A percentile compares a stretch with the other conserved stretches of the same genome.
Evolutionary conservation across 2,888 invertebrate genomes (phyloP).

Genomic region (Temnothorax ravouxi): DNA sequence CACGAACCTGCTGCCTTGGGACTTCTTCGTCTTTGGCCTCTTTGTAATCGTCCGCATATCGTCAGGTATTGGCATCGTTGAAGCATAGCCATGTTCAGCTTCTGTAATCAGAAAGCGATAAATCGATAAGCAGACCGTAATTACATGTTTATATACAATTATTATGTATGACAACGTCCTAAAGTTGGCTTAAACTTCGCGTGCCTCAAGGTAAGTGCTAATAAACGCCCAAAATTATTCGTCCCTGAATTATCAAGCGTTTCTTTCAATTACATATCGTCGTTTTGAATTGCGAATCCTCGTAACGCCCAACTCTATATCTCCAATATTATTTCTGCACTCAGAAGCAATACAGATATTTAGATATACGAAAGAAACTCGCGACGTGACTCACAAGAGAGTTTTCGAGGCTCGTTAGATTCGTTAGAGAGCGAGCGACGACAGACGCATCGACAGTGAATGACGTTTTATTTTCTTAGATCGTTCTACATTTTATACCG

Average conservation of each 20-base stretch:
- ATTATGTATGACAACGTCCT: background rate
- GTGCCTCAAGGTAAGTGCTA: background rate
- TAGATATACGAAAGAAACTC: constrained; percentile 52
- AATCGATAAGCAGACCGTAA: constrained; percentile 56
- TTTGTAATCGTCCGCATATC: constrained; percentile 91
- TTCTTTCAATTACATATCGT: background rate
- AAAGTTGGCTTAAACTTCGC: background rate
- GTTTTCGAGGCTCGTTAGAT: constrained; percentile 64
- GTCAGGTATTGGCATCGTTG: constrained; percentile 93
- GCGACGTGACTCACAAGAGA: constrained; percentile 57
- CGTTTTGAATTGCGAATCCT: background rate
- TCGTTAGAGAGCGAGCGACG: constrained; percentile 58
- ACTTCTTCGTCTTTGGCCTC: constrained; percentile 94
- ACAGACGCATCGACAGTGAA: constrained; percentile 60
- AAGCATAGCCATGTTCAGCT: constrained; percentile 96
- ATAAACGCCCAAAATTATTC: background rate
- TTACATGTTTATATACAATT: constrained; percentile 40
- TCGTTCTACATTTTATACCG: background rate
- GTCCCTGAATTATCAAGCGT: background rate
- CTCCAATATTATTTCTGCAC: background rate
- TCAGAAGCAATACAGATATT: background rate
- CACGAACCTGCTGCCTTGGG: constrained; percentile 95
- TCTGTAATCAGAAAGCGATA: constrained; percentile 88
- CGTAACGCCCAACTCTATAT: background rate
- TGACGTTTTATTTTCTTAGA: constrained; percentile 66